Evolutionary conservation across 2,888 invertebrate genomes (phyloP).

Genomic region (Drosophila setosimentum): DNA sequence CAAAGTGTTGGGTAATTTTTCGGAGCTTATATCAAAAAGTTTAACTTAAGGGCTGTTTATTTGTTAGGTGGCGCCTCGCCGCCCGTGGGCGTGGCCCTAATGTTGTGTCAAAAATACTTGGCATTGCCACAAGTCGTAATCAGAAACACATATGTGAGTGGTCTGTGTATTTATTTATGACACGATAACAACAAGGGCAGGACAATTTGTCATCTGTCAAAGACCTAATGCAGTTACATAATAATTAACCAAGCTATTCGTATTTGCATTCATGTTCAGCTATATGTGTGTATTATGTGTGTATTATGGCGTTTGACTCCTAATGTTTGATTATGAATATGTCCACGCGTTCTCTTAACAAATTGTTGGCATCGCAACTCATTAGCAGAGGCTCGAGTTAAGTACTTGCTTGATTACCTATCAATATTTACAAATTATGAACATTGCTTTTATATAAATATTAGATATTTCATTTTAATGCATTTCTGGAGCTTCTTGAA

Average conservation of each 20-base stretch:
- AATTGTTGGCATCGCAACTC: constrained; percentile 29
- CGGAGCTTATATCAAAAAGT: constrained; percentile 70
- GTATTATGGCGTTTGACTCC: background rate
- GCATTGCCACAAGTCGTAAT: constrained; percentile 26
- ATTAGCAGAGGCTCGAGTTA: constrained; percentile 19
- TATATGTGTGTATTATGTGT: constrained; percentile 5
- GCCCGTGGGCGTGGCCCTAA: constrained; percentile 67
- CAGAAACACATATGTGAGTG: constrained; percentile 9
- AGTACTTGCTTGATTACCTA: constrained; percentile 4
- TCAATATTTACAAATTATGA: constrained; percentile 6
- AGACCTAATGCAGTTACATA: constrained; percentile 74
- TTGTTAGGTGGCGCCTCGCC: constrained; percentile 34
- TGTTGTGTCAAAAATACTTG: constrained; percentile 75
- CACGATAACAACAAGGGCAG: constrained; percentile 22
- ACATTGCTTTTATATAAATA: background rate
- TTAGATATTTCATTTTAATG: background rate
- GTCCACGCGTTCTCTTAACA: constrained; percentile 26
- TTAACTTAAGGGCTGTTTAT: constrained; percentile 68
- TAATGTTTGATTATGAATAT: constrained; percentile 1
- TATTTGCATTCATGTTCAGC: constrained; percentile 17
- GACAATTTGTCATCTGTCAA: constrained; percentile 81
- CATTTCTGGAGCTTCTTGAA: background rate
- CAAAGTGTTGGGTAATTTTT: constrained; percentile 78
- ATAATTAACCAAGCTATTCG: constrained; percentile 68
- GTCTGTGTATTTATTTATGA: constrained; percentile 40